Evolutionary conservation across 2,888 invertebrate genomes (phyloP).

Genomic region (Hydrotaea cyrtoneurina): DNA sequence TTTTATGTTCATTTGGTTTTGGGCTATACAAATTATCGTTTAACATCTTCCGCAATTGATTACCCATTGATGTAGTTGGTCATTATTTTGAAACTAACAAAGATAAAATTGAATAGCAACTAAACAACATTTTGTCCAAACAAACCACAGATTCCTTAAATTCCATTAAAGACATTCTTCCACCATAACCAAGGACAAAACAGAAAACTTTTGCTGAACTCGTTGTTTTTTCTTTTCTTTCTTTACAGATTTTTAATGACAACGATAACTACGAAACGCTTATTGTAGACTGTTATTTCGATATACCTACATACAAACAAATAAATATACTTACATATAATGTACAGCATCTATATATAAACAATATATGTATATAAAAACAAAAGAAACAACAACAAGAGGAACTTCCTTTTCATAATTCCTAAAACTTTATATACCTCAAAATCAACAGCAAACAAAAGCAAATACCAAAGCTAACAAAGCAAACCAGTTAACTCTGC

Average conservation of each 20-base stretch:
- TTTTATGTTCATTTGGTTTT: too few relatives aligned
- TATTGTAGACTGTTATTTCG: conserved; percentile 61
- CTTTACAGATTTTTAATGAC: conserved; percentile 60
- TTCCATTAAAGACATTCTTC: conserved; percentile 8
- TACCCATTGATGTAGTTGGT: neutral
- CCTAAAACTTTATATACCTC: conserved; percentile 64
- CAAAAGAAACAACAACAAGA: conserved; percentile 9
- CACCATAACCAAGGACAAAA: neutral
- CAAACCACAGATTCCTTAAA: conserved; percentile 1
- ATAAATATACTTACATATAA: conserved; percentile 37
- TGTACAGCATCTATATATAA: conserved; percentile 32
- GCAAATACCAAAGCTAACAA: conserved; percentile 20
- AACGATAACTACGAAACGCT: conserved; percentile 65
- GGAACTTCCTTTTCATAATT: conserved; percentile 52
- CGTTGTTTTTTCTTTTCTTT: conserved; percentile 25
- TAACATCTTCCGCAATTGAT: too few relatives aligned
- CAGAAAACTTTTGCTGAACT: neutral
- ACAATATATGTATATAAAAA: neutral
- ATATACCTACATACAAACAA: conserved; percentile 22
- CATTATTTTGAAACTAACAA: neutral
- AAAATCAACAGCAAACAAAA: conserved; percentile 21
- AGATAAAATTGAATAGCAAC: neutral
- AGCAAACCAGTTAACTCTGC: neutral
- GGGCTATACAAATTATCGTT: too few relatives aligned
- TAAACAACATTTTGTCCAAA: neutral